phyloP scores from a whole-genome alignment of 2,888 invertebrate species.

The Thymelicus sylvestris region DNA sequence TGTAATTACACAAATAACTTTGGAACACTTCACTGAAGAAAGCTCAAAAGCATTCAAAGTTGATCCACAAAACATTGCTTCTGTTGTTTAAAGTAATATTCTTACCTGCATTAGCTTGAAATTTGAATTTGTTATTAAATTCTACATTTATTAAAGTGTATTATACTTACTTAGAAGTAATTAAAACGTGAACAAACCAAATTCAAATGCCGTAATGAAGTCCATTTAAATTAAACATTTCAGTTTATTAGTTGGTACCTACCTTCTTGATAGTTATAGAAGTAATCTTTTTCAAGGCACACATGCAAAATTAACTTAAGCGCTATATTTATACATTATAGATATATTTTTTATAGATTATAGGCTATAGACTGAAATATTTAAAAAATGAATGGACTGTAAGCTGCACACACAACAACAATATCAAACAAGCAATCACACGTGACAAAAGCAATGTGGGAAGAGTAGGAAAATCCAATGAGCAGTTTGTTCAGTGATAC shows the following conservation, averaged over 20 bases:
- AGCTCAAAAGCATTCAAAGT: slow-evolving; percentile 5
- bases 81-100: slow-evolving; percentile 4
- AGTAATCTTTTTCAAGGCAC: neutral
- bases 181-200: slow-evolving; percentile 13
- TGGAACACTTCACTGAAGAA: neutral
- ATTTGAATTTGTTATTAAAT: slow-evolving; percentile 20
- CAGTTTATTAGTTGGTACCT: neutral
- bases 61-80: slow-evolving; percentile 1
- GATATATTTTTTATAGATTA: no score
- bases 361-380: neutral
- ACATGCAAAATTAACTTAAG: neutral
- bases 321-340: no score
- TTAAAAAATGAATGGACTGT: slow-evolving; percentile 21
- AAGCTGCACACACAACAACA: slow-evolving; percentile 43
- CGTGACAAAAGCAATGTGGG: slow-evolving; percentile 73
- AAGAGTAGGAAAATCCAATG: slow-evolving; percentile 60
- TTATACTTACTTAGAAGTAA: slow-evolving; percentile 12
- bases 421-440: slow-evolving; percentile 67
- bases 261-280: neutral
- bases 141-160: slow-evolving; percentile 8
- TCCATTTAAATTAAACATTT: slow-evolving; percentile 24
- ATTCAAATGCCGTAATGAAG: slow-evolving; percentile 20
- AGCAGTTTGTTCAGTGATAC: slow-evolving; percentile 72
- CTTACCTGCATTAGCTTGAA: slow-evolving; percentile 33
- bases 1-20: slow-evolving; percentile 1